Base-by-base conservation (phyloP, 2,888 invertebrate genomes). In the Tenthredo mesomela region DNA sequence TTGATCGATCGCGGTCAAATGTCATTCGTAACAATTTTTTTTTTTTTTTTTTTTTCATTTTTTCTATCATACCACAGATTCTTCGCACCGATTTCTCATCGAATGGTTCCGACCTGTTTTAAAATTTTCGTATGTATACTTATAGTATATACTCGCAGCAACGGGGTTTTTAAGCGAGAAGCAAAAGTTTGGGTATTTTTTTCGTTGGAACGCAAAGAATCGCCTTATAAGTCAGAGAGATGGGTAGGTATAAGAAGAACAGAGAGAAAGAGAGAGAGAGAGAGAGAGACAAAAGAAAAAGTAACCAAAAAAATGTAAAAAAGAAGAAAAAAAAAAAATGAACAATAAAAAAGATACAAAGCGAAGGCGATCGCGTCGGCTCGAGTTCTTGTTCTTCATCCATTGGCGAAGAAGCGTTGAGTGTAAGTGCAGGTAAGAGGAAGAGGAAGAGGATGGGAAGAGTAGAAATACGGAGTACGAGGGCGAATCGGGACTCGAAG, bases 191-290 rank as follows among this genome's bases (percentile, higher is more conserved):
- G 37, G 33, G 58, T 29, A 78, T 54, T 54, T 58, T 37, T 40
- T 58, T 54, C n/a, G n/a, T n/a, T 89, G 89, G 92, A 91, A 92
- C 92, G 91, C 90, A 88, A 89, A 87, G 91, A 91, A 92, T 92
- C 90, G 91, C 92, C 92, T 92, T 92, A 92, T 92, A 92, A 91
- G 92, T 90, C 90, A 88, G 89, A 83, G 18, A 70, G 86, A 86
- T 84, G 86, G 87, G 87, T 88, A 88, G 88, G 85, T 87, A 86
- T 85, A 88, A 88, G 89, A 90, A 89, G 88, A 88, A 88, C 85
- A 85, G 43, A 43, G 29, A 37, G 25, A 82, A 1, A 25, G 18
- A 18, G 15, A 43, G 18, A 47, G 25, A 37, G 58, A 58, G 86
- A 85, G 82, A 75, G 40, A 70, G 85, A 84, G 29, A 80, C 33